Conservation (phyloP, 2,113 vertebrate genomes). For the Colistium nudipinnis region DNA sequence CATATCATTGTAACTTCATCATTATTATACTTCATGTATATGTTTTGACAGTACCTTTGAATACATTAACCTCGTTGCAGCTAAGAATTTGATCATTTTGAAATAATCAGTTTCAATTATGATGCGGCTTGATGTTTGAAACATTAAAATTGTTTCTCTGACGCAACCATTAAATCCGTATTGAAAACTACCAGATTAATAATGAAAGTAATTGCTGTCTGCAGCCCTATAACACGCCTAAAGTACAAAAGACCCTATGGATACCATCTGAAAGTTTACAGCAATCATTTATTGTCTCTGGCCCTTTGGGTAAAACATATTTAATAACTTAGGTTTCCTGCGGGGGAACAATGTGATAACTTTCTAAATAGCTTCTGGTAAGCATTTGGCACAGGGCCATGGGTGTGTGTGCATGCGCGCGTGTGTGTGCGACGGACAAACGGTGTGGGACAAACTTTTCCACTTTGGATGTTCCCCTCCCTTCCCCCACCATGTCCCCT, state of each 20-base stretch:
- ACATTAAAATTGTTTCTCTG: background rate
- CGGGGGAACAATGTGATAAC: constrained; percentile 34
- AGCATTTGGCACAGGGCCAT: constrained; percentile 45
- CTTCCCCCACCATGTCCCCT: constrained; percentile 67
- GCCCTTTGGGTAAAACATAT: constrained; percentile 12
- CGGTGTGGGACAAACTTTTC: constrained; percentile 57
- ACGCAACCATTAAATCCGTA: background rate
- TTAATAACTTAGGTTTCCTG: constrained; percentile 25
- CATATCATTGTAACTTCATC: background rate
- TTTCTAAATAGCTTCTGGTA: constrained; percentile 48
- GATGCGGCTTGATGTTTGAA: no score
- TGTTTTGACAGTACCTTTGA: no score
- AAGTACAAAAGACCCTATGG: background rate
- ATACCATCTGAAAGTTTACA: constrained; percentile 3
- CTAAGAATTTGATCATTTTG: no score
- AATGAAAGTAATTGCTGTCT: background rate
- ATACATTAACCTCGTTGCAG: no score
- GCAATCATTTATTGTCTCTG: background rate
- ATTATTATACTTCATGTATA: no score
- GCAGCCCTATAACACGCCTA: background rate
- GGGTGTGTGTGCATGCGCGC: constrained; percentile 10
- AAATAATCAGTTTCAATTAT: no score
- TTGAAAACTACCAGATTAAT: background rate
- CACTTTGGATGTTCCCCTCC: constrained; percentile 63
- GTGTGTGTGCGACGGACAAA: constrained; percentile 39